Conservation (phyloP, 1,140 invertebrate species). For the Pseudomyrmex gracilis region DNA sequence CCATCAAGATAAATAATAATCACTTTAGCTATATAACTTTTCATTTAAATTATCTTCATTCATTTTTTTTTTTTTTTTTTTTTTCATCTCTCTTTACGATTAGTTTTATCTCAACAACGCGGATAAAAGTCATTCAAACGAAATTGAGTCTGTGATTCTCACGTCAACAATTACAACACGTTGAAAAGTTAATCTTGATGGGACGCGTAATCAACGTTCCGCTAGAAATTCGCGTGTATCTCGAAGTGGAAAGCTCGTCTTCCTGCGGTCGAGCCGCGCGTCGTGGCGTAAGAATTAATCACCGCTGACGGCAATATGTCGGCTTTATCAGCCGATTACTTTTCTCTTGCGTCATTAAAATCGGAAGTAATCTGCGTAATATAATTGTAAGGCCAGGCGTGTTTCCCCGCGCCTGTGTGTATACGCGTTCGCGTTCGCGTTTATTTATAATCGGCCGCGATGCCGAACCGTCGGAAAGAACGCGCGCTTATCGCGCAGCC, state of each 20-base stretch:
- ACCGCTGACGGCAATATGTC: conserved; percentile 40
- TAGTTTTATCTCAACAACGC: conserved; percentile 12
- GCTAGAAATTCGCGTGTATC: conserved; percentile 48
- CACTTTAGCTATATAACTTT: background rate
- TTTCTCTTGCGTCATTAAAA: conserved; percentile 49
- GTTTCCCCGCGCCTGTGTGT: conserved; percentile 11
- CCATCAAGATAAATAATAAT: too few species aligned
- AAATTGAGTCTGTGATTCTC: background rate
- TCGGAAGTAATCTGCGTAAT: conserved; percentile 41
- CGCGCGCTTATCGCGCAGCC: conserved; percentile 46
- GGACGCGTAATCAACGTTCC: conserved; percentile 21
- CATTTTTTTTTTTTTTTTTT: background rate
- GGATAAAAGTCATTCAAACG: background rate
- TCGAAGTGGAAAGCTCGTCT: conserved; percentile 38
- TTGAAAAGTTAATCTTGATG: background rate
- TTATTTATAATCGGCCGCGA: conserved; percentile 51
- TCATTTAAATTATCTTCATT: background rate
- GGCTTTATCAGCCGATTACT: conserved; percentile 51
- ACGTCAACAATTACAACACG: background rate
- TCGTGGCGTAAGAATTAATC: conserved; percentile 50
- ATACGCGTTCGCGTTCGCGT: background rate
- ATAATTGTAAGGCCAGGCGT: conserved; percentile 20
- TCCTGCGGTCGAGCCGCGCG: conserved; percentile 12
- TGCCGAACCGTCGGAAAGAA: conserved; percentile 44
- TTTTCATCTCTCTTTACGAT: background rate